Percentiles rank a stretch among this genome's conserved stretches.
Conservation (phyloP, 2,797 vertebrate species). For the Brotula barbata region DNA sequence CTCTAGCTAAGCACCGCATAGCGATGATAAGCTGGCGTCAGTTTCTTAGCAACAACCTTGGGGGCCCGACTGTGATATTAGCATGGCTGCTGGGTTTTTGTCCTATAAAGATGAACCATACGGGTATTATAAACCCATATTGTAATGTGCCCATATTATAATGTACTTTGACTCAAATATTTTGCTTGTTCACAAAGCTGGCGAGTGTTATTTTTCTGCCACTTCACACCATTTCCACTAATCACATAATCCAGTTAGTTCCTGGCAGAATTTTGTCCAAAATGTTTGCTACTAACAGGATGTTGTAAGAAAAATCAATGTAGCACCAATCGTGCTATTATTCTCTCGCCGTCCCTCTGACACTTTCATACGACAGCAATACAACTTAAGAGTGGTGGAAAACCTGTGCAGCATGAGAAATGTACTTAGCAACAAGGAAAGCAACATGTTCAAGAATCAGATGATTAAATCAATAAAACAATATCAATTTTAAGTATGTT, state of each 20-base stretch:
- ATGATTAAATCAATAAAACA: too few species aligned
- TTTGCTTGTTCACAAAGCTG: constrained; percentile 17
- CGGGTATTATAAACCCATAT: too few species aligned
- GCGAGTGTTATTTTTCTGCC: constrained; percentile 32
- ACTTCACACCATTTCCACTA: constrained; percentile 48
- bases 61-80: constrained; percentile 28
- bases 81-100: constrained; percentile 27
- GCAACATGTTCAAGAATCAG: not conserved
- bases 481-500: too few species aligned
- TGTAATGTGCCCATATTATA: too few species aligned
- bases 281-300: constrained; percentile 32
- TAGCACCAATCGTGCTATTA: constrained; percentile 26
- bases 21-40: constrained; percentile 24
- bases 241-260: constrained; percentile 65
- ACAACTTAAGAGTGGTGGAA: not conserved
- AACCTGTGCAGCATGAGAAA: constrained; percentile 7
- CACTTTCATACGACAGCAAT: constrained; percentile 3
- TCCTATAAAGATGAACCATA: too few species aligned
- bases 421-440: not conserved
- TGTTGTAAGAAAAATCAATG: constrained; percentile 33
- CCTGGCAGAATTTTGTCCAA: constrained; percentile 43
- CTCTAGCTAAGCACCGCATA: not conserved
- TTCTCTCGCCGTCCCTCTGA: not conserved
- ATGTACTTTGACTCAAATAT: constrained; percentile 11
- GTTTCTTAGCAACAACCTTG: constrained; percentile 61